Evolutionary conservation across 1,140 invertebrate species (phyloP), one percentile per base, ranked within the genome.

Genomic region (Heliothis virescens): DNA sequence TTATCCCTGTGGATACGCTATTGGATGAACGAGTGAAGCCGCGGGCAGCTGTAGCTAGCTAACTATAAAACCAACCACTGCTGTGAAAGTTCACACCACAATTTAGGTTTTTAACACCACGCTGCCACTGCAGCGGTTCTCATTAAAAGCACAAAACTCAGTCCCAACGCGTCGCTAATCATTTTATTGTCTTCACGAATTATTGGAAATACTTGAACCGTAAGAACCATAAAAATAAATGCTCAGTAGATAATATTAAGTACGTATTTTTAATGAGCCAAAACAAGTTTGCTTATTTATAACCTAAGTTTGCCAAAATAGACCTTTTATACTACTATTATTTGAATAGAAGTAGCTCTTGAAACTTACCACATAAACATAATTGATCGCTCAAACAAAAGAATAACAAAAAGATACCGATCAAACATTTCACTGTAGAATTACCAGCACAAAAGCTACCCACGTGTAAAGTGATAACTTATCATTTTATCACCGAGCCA

Each of bases 41-140:
- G 41, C 26, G 12, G 21, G 5, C 5, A 29, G 87, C 89, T 85
- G 26, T 41, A 47, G 87, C 88, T 85, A 89, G 89, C 86, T 85
- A 89, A 87, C 86, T 87, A 89, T 91, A 90, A 90, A 91, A 79
- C 74, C 63, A 81, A 76, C 84, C 88, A 82, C 92, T 91, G 83
- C 85, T 94, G 92, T 93, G 91, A 94, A 93, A 93, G 92, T 94
- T 94, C 92, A 94, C 92, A 93, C 91, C 91, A 92, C 90, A 92
- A 94, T 94, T 92, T 90, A 90, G 87, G 82, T 89, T 94, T 94
- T 94, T 94, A 93, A 92, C 92, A 94, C 92, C 75, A 85, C 77
- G 62, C 79, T 85, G 90, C 90, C 89, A 91, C 89, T 86, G 90
- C 81, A 76, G 67, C 65, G 84, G 77, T 80, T 84, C 90, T 91